Conservation (phyloP, 2,113 vertebrate species). For the Micronycteris hirsuta region DNA sequence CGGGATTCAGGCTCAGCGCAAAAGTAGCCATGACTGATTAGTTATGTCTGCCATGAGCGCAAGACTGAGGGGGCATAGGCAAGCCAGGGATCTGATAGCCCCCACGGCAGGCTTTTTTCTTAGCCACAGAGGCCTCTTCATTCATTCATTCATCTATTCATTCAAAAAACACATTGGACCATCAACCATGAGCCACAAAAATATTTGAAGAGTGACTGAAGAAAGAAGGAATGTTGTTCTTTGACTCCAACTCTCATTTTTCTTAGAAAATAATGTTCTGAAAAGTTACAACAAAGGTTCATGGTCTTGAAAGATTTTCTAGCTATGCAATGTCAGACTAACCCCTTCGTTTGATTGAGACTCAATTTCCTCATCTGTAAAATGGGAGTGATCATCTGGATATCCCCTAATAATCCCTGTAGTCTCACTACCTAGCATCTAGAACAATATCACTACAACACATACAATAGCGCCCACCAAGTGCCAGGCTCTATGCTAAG, state of each 20-base stretch:
- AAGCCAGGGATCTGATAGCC: background rate
- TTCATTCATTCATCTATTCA: background rate
- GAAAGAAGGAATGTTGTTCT: background rate
- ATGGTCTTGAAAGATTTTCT: background rate
- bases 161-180: background rate
- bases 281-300: background rate
- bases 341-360: background rate
- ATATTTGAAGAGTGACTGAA: background rate
- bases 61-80: background rate
- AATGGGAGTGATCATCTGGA: background rate
- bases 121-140: background rate
- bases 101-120: background rate
- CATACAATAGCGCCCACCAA: background rate
- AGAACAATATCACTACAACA: background rate
- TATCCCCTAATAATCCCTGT: background rate
- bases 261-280: background rate
- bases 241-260: background rate
- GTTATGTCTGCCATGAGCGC: background rate
- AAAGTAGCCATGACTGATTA: background rate
- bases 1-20: background rate
- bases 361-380: slow-evolving; percentile 27
- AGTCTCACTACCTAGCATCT: background rate
- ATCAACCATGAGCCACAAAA: background rate
- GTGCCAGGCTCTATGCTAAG: background rate
- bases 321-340: background rate